phyloP scores from a whole-genome alignment of 2,888 invertebrate species.

The Melieria picta region DNA sequence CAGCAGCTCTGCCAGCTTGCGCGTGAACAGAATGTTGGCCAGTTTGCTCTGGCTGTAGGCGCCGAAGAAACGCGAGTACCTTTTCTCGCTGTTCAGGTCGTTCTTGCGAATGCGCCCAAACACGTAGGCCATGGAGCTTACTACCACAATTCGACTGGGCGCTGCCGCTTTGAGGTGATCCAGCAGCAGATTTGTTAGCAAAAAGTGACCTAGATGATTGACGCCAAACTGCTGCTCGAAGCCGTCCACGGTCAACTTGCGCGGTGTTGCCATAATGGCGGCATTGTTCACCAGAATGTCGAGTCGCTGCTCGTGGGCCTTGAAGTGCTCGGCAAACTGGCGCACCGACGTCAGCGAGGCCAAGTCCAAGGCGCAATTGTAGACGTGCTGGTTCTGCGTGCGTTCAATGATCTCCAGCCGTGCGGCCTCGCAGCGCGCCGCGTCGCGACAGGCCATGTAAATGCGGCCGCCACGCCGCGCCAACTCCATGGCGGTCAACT shows the following conservation, averaged over 20 bases:
- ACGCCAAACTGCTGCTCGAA: conserved; percentile 71
- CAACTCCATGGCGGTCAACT: conserved; percentile 77
- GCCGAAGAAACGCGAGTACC: conserved; percentile 71
- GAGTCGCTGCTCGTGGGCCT: conserved; percentile 66
- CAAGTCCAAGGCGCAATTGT: conserved; percentile 69
- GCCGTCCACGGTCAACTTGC: conserved; percentile 67
- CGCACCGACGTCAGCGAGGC: conserved; percentile 69
- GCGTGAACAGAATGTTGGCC: conserved; percentile 80
- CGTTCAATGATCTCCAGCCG: conserved; percentile 79
- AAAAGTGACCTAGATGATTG: conserved; percentile 73
- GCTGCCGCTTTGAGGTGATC: conserved; percentile 70
- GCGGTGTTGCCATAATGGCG: conserved; percentile 67
- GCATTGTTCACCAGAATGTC: conserved; percentile 73
- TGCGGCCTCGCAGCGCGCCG: conserved; percentile 77
- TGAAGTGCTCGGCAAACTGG: conserved; percentile 67
- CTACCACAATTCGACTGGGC: conserved; percentile 80
- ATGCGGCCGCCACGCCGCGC: conserved; percentile 81
- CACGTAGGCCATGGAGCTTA: conserved; percentile 77
- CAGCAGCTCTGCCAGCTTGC: conserved; percentile 73
- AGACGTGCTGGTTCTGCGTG: conserved; percentile 78
- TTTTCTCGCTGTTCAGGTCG: conserved; percentile 77
- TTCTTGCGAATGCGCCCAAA: conserved; percentile 75
- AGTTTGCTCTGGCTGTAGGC: conserved; percentile 83
- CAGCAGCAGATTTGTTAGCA: conserved; percentile 70
- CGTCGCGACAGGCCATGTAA: conserved; percentile 87